Base-by-base conservation (phyloP, 2,888 invertebrate genomes). In the Chesias legatella region DNA sequence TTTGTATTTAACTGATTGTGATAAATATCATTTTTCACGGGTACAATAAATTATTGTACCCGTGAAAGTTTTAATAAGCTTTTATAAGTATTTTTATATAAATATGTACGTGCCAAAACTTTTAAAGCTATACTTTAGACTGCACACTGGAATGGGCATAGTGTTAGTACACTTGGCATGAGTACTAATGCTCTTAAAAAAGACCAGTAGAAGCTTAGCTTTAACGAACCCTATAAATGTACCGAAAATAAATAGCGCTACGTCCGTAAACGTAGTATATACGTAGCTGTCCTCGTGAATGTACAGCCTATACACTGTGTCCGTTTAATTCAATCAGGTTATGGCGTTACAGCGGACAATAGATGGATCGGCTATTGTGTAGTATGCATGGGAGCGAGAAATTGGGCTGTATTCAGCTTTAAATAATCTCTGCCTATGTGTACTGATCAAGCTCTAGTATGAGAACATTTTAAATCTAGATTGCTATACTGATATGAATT, bases 1-100 rank as follows among this genome's bases (percentile, higher is more conserved):
- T 10, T 24, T 44, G 39, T 44, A n/a, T 44, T 44, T 44, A 44
- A 44, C 39, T 40, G 44, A 44, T 44, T 44, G 39, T 32, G 39
- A 44, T 44, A 40, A 35, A 44, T 26, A 44, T 21, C 25, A 44
- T 32, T 29, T 23, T 22, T 32, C 22, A 32, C 10, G 2, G 13
- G 13, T 32, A 29, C 29, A 17, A 22, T n/a, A 30, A 29, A 33
- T 33, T 33, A 5, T 22, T 22, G 1, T n/a, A n/a, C n/a, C n/a
- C n/a, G n/a, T n/a, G n/a, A n/a, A n/a, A n/a, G n/a, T n/a, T n/a
- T n/a, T n/a, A n/a, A n/a, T n/a, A n/a, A n/a, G n/a, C n/a, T n/a
- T n/a, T n/a, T n/a, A n/a, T n/a, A n/a, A n/a, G n/a, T n/a, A n/a
- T n/a, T n/a, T n/a, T n/a, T n/a, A n/a, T n/a, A n/a, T n/a, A n/a